phyloP scores from a whole-genome alignment of 2,113 vertebrate genomes.

The Pteronura brasiliensis region DNA sequence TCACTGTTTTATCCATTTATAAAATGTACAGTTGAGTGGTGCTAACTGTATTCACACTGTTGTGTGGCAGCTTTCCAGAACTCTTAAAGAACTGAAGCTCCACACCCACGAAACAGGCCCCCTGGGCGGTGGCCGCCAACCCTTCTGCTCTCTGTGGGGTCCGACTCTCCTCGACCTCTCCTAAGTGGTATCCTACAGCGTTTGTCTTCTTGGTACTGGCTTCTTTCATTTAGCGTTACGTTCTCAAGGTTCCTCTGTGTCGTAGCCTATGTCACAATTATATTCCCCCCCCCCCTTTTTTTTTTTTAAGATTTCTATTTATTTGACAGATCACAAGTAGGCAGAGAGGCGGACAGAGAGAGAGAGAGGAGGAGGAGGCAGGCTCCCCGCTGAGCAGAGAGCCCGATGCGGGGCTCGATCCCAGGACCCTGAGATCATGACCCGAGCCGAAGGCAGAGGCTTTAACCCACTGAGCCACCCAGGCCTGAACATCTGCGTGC shows the following conservation, averaged over 20 bases:
- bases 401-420: no score
- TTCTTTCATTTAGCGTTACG: neutral
- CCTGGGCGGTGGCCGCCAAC: no score
- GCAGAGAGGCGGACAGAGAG: no score
- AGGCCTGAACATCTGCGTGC: neutral
- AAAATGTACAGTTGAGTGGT: neutral
- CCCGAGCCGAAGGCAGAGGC: no score
- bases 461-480: no score
- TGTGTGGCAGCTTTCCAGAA: neutral
- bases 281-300: no score
- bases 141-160: neutral
- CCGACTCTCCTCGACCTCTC: neutral
- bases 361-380: no score
- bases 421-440: no score
- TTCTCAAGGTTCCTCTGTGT: neutral
- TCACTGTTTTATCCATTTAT: neutral
- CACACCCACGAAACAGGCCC: neutral
- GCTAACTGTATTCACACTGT: neutral
- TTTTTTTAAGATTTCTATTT: no score
- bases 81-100: neutral
- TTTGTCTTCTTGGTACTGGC: neutral
- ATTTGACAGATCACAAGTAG: no score
- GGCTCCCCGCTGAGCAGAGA: no score
- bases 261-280: neutral
- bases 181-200: rapidly evolving